Conservation (phyloP, 2,888 invertebrate genomes). For the Trachelus iudaicus region DNA sequence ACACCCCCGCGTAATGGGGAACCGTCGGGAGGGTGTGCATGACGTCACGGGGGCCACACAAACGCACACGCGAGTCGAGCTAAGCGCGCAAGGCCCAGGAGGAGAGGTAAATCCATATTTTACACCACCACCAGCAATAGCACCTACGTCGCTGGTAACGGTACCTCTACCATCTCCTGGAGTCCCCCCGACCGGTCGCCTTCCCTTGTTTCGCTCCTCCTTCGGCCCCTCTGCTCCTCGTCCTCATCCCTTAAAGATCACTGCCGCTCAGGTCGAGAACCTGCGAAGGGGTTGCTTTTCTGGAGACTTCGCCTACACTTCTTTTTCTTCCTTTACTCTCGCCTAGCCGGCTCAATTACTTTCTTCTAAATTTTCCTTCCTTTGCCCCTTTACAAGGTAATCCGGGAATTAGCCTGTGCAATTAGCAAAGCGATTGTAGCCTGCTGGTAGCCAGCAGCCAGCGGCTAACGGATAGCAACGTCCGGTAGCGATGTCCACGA, state of each 20-base stretch:
- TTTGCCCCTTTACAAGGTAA: no score
- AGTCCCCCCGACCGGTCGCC: constrained; percentile 37
- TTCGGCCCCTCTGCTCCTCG: constrained; percentile 17
- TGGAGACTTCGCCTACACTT: not conserved
- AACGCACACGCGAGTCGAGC: constrained; percentile 26
- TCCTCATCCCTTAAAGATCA: constrained; percentile 48
- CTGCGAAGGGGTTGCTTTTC: no score
- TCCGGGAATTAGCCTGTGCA: no score
- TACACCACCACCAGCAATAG: constrained; percentile 49
- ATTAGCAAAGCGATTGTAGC: no score
- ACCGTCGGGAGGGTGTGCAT: constrained; percentile 36
- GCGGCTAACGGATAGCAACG: no score
- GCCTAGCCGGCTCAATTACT: constrained; percentile 7
- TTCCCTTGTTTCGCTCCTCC: constrained; percentile 53
- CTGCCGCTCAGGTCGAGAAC: constrained; percentile 24
- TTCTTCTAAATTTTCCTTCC: constrained; percentile 7
- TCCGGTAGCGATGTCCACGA: not conserved
- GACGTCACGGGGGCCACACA: constrained; percentile 47
- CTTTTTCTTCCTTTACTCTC: not conserved
- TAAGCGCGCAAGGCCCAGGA: constrained; percentile 53
- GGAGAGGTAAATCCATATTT: constrained; percentile 65
- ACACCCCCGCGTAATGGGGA: constrained; percentile 56
- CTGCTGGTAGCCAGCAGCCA: no score
- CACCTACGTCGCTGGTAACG: not conserved
- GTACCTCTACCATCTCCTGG: constrained; percentile 16